These are phyloP conservation scores for Taphrorychus bicolor DNA, from an alignment of 2,888 invertebrate species.

Conservation along the genomic window DNA sequence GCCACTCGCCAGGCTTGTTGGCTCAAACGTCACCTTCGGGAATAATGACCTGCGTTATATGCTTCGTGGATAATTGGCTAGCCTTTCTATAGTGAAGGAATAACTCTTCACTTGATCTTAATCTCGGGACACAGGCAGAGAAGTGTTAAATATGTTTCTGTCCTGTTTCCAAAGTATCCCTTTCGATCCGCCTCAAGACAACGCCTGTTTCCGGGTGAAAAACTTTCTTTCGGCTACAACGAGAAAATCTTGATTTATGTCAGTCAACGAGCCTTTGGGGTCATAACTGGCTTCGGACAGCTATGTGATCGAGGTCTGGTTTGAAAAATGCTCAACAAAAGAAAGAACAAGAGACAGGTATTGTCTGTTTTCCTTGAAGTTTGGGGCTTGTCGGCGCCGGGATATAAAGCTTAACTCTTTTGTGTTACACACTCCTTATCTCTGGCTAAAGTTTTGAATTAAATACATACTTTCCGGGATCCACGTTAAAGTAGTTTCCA, in stretches of 20 bases:
- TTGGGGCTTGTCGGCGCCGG: no score
- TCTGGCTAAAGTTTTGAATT: no score
- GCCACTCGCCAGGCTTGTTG: no score
- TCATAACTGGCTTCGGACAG: not conserved
- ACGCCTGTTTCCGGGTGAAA: not conserved
- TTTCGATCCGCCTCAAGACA: not conserved
- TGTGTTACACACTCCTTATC: no score
- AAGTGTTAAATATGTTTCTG: constrained; percentile 5
- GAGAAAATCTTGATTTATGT: not conserved
- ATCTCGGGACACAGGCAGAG: not conserved
- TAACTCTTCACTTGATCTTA: not conserved
- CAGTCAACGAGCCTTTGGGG: not conserved
- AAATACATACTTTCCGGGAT: constrained; percentile 83
- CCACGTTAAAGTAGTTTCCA: constrained; percentile 68
- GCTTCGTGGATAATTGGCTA: no score
- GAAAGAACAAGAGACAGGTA: not conserved
- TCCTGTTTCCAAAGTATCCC: not conserved
- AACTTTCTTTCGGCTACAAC: not conserved
- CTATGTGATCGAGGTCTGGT: not conserved
- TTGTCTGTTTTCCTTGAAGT: not conserved
- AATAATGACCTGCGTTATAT: no score
- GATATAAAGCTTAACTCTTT: not conserved
- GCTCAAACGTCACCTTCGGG: no score
- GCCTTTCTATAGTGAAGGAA: not conserved
- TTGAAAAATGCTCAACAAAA: not conserved